Evolutionary conservation across 2,113 vertebrate genomes (phyloP).

Genomic region (Rhizomys pruinosus): DNA sequence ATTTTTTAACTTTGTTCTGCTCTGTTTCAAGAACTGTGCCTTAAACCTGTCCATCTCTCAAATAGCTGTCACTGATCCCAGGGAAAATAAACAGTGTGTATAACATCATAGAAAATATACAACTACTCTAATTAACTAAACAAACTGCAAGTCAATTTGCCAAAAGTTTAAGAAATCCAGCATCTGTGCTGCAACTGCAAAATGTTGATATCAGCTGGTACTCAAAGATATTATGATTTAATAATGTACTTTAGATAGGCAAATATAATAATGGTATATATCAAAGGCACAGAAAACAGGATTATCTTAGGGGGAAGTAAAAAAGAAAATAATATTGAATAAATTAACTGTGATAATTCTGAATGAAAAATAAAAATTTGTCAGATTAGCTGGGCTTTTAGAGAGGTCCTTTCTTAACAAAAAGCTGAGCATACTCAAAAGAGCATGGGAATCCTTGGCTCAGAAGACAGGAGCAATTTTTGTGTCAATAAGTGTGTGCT

Average conservation of each 20-base stretch:
- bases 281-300: background rate
- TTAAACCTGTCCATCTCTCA: slow-evolving; percentile 67
- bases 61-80: slow-evolving; percentile 62
- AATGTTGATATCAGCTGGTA: background rate
- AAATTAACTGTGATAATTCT: background rate
- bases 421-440: background rate
- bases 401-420: background rate
- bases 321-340: background rate
- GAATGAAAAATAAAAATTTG: background rate
- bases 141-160: slow-evolving; percentile 18
- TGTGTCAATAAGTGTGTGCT: background rate
- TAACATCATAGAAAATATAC: slow-evolving; percentile 46
- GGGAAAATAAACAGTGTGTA: slow-evolving; percentile 46
- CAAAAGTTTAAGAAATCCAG: slow-evolving; percentile 17
- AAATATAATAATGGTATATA: background rate
- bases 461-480: background rate
- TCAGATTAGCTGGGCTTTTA: background rate
- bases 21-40: slow-evolving; percentile 68
- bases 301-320: background rate
- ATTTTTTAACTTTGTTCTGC: slow-evolving; percentile 74
- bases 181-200: background rate
- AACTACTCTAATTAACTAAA: slow-evolving; percentile 49
- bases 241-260: background rate
- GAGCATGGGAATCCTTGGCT: background rate
- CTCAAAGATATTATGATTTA: background rate